Base-by-base conservation (phyloP, 2,797 vertebrate species). In the Betta splendens region DNA sequence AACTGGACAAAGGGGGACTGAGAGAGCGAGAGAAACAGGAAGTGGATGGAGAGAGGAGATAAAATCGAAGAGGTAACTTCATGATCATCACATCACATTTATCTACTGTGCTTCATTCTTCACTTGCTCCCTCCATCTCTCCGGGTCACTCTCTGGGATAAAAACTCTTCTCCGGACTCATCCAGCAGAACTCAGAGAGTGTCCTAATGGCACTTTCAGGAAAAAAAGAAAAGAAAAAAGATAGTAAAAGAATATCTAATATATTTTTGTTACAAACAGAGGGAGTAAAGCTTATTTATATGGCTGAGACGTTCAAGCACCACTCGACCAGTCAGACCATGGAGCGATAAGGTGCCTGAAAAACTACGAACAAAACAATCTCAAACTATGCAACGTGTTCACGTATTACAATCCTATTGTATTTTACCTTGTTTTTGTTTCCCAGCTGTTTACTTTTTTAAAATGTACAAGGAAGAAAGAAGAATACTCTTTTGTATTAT, bases 331-430 rank as follows among this genome's bases (percentile, higher is more conserved):
- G 72, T 79, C 58, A 81, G 84, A 80, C 32, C 25, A 33, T 4
- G 85, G 92, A 92, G 91, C 91, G 90, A 92, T 90, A 91, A 93
- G 94, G 93, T 94, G 94, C 94, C 95, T 94, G 93, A 89, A 92
- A 66, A 93, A 84, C 60, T 60, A 67, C 53, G 32, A 55, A 82
- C 54, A 51, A 29, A 29, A 36, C 57, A 66, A 79, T 91, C 93
- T 94, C 81, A 95, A 94, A 96, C 96, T 98, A 98, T 99, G 97
- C 96, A 98, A 98, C 94, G 93, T 94, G 94, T 93, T 86, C 92
- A 87, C 82, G 68, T 93, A 92, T 94, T 94, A 80, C 28, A 26
- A 79, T 62, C 77, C 84, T 70, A 58, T 68, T 56, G 47, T 65
- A 39, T 57, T 79, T 67, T 54, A 58, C 72, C 61, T 58, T n/a